Conservation (phyloP, 1,140 invertebrate genomes). For the Papilio aristodemus region DNA sequence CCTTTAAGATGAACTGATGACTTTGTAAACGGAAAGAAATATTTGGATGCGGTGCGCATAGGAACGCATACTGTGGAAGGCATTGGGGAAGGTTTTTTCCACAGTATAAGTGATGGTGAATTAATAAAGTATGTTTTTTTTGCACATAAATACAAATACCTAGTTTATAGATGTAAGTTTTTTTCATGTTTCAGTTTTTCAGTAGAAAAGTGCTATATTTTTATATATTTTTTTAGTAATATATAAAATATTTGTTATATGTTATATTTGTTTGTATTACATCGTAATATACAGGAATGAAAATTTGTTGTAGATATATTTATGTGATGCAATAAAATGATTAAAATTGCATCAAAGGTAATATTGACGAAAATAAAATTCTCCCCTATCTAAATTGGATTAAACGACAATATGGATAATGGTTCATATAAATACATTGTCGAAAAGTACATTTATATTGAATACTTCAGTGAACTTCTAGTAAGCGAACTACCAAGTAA, state of each 20-base stretch:
- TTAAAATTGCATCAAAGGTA: background rate
- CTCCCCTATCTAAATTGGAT: constrained; percentile 1
- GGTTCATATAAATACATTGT: background rate
- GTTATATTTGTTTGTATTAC: background rate
- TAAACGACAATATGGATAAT: background rate
- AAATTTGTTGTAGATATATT: background rate
- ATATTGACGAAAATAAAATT: background rate
- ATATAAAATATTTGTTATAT: background rate
- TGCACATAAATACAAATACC: too few species aligned
- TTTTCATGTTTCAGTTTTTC: too few species aligned
- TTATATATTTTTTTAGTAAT: too few species aligned
- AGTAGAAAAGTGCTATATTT: too few species aligned
- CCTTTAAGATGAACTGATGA: too few species aligned
- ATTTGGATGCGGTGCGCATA: too few species aligned
- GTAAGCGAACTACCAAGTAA: background rate
- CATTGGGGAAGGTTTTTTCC: too few species aligned
- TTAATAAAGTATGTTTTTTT: too few species aligned
- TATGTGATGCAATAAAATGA: background rate
- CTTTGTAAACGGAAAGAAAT: too few species aligned
- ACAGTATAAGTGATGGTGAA: too few species aligned
- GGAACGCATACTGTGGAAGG: too few species aligned
- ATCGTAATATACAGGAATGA: background rate
- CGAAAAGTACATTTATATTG: background rate
- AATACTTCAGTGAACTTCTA: background rate
- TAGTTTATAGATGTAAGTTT: too few species aligned